A percentile compares a stretch with the other conserved stretches of the same genome.
Conservation (phyloP, 2,113 vertebrate genomes). For the Copsychus sechellarum region DNA sequence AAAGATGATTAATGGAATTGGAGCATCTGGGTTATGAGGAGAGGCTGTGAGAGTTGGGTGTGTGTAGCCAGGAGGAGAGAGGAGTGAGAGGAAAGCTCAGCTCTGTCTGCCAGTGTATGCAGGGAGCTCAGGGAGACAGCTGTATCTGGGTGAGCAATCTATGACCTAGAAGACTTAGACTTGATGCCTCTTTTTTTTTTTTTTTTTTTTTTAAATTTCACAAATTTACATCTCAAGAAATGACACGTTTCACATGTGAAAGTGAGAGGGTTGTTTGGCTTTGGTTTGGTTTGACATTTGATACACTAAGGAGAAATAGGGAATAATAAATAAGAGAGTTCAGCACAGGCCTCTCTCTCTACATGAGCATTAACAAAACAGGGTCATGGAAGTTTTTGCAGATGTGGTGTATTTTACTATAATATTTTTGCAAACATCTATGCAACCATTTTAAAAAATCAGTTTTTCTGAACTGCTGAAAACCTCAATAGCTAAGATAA, state of each 20-base stretch:
- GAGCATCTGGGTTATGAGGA: neutral
- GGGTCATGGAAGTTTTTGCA: neutral
- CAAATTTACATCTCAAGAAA: neutral
- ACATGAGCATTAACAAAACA: slow-evolving; percentile 10
- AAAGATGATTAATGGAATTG: neutral
- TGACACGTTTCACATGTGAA: slow-evolving; percentile 7
- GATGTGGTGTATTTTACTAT: neutral
- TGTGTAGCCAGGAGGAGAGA: neutral
- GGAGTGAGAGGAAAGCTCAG: fast-evolving
- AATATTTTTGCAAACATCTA: neutral
- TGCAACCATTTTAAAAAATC: neutral
- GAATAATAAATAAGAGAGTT: slow-evolving; percentile 23
- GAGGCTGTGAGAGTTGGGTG: neutral
- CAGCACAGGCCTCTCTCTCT: neutral
- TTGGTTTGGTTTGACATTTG: slow-evolving; percentile 28
- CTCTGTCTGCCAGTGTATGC: neutral
- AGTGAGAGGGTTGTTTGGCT: neutral
- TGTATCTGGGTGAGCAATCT: neutral
- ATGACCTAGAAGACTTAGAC: neutral
- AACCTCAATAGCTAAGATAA: neutral
- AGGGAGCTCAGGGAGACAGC: neutral
- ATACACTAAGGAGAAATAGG: neutral
- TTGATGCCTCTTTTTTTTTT: neutral
- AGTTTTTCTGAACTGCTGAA: neutral
- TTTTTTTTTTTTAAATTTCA: neutral